Base-by-base conservation (phyloP, 2,113 vertebrate species). In the Nanorana parkeri region DNA sequence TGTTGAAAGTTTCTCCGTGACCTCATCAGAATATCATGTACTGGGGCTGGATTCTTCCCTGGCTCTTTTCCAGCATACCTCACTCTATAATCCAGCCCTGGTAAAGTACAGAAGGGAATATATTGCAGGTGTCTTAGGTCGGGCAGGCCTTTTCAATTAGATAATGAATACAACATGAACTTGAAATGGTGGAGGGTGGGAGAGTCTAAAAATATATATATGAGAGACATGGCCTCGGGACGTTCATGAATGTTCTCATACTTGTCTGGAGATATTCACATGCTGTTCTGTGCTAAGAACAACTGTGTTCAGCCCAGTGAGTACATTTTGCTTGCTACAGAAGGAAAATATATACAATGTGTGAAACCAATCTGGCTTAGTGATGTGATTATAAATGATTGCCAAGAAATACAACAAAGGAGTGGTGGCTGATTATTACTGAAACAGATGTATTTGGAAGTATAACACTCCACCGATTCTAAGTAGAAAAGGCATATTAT, bases 171-270 rank as follows among this genome's bases (percentile, higher is more conserved):
- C 21, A 21, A 32, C 80, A 32, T 68, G 20, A 85, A 74, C 72
- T 63, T 84, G 28, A 72, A 71, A 56, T 4, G 6, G 17, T 83
- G 32, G 73, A 64, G 78, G 80, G 84, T 79, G 76, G 3, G 66
- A 21, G 78, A 61, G 64, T 26, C 83, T 85, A 85, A 84, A 87
- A 87, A 68, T 84, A 75, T 58, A 41, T 71, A 41, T 32, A 72
- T n/a, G 47, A 83, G 11, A 83, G 81, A 51, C 17, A 1, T 78
- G n/a, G 81, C 28, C 63, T 73, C 65, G 76, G 32, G 72, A 11
- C 23, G 84, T 32, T 26, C 56, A 26, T 24, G 16, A 61, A 83
- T 83, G 84, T 85, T 83, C 10, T 26, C 17, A 51, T 7, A 1
- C 41, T n/a, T 8, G 26, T 85, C 1, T 73, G 51, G 77, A 69